phyloP scores from a whole-genome alignment of 1,140 invertebrate species.

The Atta colombica region DNA sequence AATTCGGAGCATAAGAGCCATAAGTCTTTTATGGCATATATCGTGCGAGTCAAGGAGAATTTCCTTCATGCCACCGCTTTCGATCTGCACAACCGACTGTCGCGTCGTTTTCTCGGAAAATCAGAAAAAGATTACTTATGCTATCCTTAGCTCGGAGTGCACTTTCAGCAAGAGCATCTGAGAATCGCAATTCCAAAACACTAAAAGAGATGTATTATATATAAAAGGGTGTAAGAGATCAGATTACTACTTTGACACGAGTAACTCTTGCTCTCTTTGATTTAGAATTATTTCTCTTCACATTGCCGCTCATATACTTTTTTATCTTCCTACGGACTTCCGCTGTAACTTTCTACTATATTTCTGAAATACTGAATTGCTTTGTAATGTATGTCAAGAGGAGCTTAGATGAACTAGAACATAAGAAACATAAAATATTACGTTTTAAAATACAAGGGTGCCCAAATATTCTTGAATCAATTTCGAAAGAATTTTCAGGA shows the following conservation, averaged over 20 bases:
- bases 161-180: slow-evolving; percentile 29
- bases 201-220: slow-evolving; percentile 58
- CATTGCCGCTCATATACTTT: slow-evolving; percentile 32
- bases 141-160: slow-evolving; percentile 42
- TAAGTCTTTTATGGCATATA: slow-evolving; percentile 58
- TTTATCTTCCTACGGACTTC: slow-evolving; percentile 37
- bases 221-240: slow-evolving; percentile 30
- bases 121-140: slow-evolving; percentile 56
- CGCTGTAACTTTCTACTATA: slow-evolving; percentile 41
- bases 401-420: slow-evolving; percentile 5
- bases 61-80: not conserved
- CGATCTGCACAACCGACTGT: slow-evolving; percentile 39
- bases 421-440: slow-evolving; percentile 18
- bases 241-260: slow-evolving; percentile 40
- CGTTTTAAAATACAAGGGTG: not conserved
- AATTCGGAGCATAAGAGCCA: slow-evolving; percentile 35
- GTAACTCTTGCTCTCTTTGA: slow-evolving; percentile 60
- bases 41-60: slow-evolving; percentile 25
- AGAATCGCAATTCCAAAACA: slow-evolving; percentile 59
- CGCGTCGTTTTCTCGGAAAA: slow-evolving; percentile 43
- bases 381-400: slow-evolving; percentile 6
- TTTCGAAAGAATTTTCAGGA: not conserved
- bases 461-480: not conserved
- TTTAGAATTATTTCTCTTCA: slow-evolving; percentile 67
- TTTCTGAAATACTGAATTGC: slow-evolving; percentile 3